phyloP scores from a whole-genome alignment of 1,140 invertebrate species.

The Caenorhabditis tropicalis region DNA sequence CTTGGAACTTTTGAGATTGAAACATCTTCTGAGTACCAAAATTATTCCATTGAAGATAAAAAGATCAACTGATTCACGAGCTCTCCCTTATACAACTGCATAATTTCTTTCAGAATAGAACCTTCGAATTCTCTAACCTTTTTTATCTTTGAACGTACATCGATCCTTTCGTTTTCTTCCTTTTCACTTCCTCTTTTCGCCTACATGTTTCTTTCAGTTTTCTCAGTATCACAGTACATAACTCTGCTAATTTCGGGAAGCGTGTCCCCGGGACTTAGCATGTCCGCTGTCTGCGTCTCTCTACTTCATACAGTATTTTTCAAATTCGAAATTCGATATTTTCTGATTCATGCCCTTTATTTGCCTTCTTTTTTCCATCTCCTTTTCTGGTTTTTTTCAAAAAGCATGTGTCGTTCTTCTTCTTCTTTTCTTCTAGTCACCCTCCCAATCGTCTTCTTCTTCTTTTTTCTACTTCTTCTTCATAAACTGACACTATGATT shows the following conservation, averaged over 20 bases:
- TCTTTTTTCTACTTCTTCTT: not conserved
- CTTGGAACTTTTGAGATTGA: not conserved
- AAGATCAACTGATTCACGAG: too few relatives aligned
- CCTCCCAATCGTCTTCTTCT: not conserved
- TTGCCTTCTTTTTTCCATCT: not conserved
- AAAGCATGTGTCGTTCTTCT: constrained; percentile 17
- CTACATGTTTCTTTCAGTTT: too few relatives aligned
- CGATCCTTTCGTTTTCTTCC: not conserved
- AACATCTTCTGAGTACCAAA: too few relatives aligned
- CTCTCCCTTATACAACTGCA: too few relatives aligned
- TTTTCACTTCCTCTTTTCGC: not conserved
- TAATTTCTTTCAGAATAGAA: too few relatives aligned
- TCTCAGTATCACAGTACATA: not conserved
- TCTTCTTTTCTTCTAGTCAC: not conserved
- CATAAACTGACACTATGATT: constrained; percentile 41
- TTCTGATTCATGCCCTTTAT: constrained; percentile 40
- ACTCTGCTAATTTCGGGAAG: not conserved
- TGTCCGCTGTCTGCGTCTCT: not conserved
- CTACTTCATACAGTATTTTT: not conserved
- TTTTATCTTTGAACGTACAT: too few relatives aligned
- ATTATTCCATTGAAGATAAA: too few relatives aligned
- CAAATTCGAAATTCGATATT: constrained; percentile 22
- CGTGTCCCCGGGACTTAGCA: not conserved
- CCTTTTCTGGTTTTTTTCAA: not conserved
- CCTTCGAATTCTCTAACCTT: too few relatives aligned